Percentiles rank a stretch among this genome's conserved stretches.
phyloP scores from a whole-genome alignment of 2,113 vertebrate species.

The Pseudopipra pipra region DNA sequence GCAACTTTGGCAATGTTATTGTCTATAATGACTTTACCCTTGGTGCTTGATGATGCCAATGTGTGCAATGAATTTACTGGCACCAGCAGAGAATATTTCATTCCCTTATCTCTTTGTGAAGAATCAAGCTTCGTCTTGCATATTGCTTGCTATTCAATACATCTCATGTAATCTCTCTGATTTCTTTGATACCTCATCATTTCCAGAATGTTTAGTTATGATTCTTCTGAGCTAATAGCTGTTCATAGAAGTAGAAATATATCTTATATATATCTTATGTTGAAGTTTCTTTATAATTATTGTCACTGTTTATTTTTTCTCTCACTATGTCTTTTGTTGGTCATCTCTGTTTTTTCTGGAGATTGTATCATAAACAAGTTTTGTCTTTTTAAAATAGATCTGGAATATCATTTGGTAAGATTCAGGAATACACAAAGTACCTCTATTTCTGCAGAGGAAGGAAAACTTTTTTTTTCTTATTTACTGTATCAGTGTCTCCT shows the following conservation, averaged over 20 bases:
- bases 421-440: neutral
- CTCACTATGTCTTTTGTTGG: neutral
- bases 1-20: conserved; percentile 2
- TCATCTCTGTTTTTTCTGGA: neutral
- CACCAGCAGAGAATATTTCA: neutral
- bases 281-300: neutral
- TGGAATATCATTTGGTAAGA: neutral
- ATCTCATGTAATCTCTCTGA: neutral
- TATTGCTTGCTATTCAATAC: neutral
- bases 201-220: neutral
- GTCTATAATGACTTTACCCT: neutral
- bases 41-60: neutral
- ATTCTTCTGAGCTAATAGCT: neutral
- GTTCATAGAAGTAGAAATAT: neutral
- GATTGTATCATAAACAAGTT: neutral
- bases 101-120: neutral
- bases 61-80: neutral
- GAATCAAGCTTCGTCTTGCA: neutral
- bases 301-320: neutral
- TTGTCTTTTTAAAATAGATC: neutral
- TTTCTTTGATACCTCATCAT: neutral
- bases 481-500: neutral
- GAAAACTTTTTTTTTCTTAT: neutral
- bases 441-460: neutral
- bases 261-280: neutral